Conservation (phyloP, 1,140 invertebrate genomes). For the Laupala kohalensis region DNA sequence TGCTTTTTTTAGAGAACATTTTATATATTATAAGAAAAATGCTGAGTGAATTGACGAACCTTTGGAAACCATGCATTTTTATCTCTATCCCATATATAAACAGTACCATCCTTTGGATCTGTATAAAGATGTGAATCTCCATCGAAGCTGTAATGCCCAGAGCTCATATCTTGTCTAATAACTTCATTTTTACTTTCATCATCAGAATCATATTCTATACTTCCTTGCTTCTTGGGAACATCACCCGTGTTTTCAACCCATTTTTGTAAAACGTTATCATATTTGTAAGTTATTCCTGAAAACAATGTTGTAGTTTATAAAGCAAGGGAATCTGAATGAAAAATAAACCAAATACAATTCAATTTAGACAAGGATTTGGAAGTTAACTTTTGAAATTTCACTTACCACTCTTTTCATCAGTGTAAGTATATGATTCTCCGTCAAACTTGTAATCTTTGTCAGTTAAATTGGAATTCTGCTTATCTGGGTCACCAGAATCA, state of each 20-base stretch:
- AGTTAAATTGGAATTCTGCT: conserved; percentile 14
- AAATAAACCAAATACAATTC: neutral
- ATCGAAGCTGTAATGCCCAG: conserved; percentile 50
- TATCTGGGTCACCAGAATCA: conserved; percentile 10
- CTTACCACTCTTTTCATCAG: conserved; percentile 29
- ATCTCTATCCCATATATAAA: conserved; percentile 80
- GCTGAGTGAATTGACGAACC: conserved; percentile 25
- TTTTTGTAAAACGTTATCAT: conserved; percentile 36
- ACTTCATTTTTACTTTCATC: conserved; percentile 20
- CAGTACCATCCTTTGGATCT: conserved; percentile 71
- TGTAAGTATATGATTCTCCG: conserved; percentile 35
- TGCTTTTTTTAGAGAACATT: neutral
- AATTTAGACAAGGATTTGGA: neutral
- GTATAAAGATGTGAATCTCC: conserved; percentile 67
- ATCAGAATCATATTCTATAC: conserved; percentile 27
- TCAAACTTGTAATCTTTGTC: conserved; percentile 33
- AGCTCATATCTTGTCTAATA: conserved; percentile 28
- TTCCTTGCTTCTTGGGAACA: conserved; percentile 19
- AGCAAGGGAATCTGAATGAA: neutral
- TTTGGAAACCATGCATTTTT: conserved; percentile 95
- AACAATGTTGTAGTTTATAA: neutral
- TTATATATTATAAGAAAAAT: neutral
- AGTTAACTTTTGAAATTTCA: neutral
- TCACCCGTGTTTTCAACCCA: conserved; percentile 39
- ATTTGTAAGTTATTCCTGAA: conserved; percentile 23